Evolutionary conservation across 1,140 invertebrate genomes (phyloP), one percentile per base, ranked within the genome.

Genomic region (Dendroctonus ponderosae): DNA sequence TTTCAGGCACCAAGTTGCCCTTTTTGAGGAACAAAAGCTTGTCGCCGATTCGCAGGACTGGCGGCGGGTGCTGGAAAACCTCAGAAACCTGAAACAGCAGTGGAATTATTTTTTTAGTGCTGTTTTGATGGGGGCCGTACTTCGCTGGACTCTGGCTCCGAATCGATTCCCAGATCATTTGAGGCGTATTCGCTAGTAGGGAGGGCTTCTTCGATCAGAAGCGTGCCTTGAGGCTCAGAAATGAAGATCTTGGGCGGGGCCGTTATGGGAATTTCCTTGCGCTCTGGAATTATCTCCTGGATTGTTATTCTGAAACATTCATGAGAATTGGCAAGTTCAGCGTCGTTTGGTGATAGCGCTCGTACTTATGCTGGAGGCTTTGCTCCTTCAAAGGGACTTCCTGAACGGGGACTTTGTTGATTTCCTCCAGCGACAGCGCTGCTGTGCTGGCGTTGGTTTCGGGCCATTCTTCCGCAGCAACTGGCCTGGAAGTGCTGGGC

Each of bases 31-130:
- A 77, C 2, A 80, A 56, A n/a, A 80, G 62, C 62, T 79, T 74
- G 64, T 80, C 78, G 8, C 79, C 79, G n/a, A 80, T 76, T 58
- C 77, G 69, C 37, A 80, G 53, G 7, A 80, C 74, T 7, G 79
- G 76, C 6, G 79, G 77, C n/a, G 77, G 73, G 65, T 76, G 76
- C 66, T 79, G 75, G 58, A 75, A 77, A 15, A 76, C 70, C 70
- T 77, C 75, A 0, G 75, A 74, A 9, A 77, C 49, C 64, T 66
- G 26, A 3, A 50, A 51, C 40, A 50, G 12, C 37, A 12, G 26
- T 7, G 7, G 38, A 44, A 56, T 59, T 6, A 59, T 46, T 44
- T 12, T 12, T n/a, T 43, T 43, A 60, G 46, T 44, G 15, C 42
- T 42, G 53, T 3, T 11, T 14, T 14, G 11, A 2, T 8, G 6